Conservation (phyloP, 2,797 vertebrate genomes). For the Argya squamiceps region DNA sequence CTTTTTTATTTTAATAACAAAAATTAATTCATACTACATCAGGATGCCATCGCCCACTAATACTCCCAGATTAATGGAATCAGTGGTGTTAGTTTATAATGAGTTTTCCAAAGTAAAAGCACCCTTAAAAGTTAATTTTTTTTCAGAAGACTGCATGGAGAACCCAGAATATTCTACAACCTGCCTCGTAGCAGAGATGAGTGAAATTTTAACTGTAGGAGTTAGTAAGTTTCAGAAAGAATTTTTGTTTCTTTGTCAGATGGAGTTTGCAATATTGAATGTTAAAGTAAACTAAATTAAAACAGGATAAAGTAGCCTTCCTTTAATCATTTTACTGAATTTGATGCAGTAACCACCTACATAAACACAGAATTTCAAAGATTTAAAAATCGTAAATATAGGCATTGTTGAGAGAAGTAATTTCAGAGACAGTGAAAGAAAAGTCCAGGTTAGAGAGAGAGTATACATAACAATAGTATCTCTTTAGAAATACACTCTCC, state of each 20-base stretch:
- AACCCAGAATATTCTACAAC: not conserved
- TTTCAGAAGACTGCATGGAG: not conserved
- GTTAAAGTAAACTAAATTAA: not conserved
- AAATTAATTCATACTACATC: not conserved
- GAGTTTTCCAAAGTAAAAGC: not conserved
- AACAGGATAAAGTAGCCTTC: not conserved
- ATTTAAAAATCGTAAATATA: not conserved
- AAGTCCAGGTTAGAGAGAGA: not conserved
- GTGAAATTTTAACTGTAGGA: not conserved
- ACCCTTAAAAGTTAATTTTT: not conserved
- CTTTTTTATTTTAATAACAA: not conserved
- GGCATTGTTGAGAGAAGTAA: not conserved
- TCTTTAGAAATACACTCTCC: not conserved
- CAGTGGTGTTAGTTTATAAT: not conserved
- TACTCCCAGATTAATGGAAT: not conserved
- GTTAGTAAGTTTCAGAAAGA: not conserved
- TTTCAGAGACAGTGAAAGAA: not conserved
- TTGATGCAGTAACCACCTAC: not conserved
- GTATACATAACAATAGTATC: not conserved
- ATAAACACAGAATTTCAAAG: not conserved
- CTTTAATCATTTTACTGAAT: not conserved
- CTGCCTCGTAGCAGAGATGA: not conserved
- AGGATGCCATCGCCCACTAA: not conserved
- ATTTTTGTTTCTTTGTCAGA: not conserved
- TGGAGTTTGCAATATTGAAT: not conserved